Evolutionary conservation across 2,888 invertebrate genomes (phyloP).

Genomic region (Oscheius sp.): DNA sequence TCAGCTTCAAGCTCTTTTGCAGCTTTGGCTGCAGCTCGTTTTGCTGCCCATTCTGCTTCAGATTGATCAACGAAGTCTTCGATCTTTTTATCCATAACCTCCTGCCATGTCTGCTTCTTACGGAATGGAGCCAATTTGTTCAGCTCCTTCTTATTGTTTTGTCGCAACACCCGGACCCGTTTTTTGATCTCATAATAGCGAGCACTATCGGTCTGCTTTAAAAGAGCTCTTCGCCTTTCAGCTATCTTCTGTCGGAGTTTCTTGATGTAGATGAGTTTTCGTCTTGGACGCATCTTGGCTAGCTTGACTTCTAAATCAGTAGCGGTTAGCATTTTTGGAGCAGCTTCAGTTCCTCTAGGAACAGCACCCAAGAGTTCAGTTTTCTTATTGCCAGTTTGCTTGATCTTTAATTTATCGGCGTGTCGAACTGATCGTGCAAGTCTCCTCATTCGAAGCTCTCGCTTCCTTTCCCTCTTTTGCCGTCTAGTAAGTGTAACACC

Average conservation of each 20-base stretch:
- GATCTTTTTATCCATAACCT: constrained; percentile 4
- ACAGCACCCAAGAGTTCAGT: too few relatives aligned
- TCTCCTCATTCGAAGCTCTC: not conserved
- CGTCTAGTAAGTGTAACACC: not conserved
- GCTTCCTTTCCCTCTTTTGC: not conserved
- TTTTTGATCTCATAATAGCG: too few relatives aligned
- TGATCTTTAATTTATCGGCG: not conserved
- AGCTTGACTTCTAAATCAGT: not conserved
- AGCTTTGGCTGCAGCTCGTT: not conserved
- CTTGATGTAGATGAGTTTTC: not conserved
- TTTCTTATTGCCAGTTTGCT: not conserved
- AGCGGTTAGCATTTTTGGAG: not conserved
- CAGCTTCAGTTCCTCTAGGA: too few relatives aligned
- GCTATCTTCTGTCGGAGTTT: not conserved
- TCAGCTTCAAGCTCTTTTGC: not conserved
- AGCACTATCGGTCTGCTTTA: too few relatives aligned
- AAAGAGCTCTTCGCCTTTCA: not conserved
- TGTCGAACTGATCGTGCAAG: not conserved
- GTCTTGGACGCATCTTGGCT: not conserved
- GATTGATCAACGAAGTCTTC: not conserved
- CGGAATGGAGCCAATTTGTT: too few relatives aligned
- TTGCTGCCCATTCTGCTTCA: not conserved
- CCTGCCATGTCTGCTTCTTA: not conserved
- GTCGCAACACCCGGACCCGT: too few relatives aligned
- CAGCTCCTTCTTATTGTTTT: not conserved